Evolutionary conservation across 1,140 invertebrate species (phyloP).

Genomic region (Calliphora vicina): DNA sequence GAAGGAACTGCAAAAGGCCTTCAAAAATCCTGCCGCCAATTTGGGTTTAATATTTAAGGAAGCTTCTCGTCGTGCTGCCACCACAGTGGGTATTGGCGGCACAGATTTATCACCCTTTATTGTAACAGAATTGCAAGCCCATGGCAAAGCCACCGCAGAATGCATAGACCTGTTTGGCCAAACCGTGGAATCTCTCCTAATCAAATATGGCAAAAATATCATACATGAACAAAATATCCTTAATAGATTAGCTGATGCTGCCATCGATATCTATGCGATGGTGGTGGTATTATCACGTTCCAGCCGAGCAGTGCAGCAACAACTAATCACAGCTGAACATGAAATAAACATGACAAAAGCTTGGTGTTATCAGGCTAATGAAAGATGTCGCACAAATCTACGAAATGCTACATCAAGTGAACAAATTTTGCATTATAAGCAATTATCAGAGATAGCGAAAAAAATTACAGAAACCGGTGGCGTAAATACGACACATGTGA

Average conservation of each 20-base stretch:
- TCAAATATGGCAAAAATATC: constrained; percentile 89
- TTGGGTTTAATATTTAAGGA: constrained; percentile 85
- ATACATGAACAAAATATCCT: constrained; percentile 92
- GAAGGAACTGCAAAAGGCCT: constrained; percentile 84
- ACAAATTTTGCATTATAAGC: constrained; percentile 72
- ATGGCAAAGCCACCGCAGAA: constrained; percentile 73
- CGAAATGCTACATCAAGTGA: constrained; percentile 67
- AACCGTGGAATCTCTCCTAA: constrained; percentile 81
- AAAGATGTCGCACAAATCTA: constrained; percentile 75
- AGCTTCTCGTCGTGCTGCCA: constrained; percentile 81
- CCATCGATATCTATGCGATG: constrained; percentile 93
- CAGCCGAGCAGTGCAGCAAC: constrained; percentile 74
- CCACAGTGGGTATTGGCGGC: constrained; percentile 77
- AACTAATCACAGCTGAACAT: constrained; percentile 75
- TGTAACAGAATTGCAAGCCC: constrained; percentile 73
- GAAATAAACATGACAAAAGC: constrained; percentile 80
- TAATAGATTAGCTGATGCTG: constrained; percentile 87
- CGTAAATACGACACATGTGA: constrained; percentile 63
- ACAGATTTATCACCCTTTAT: constrained; percentile 68
- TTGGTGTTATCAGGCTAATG: constrained; percentile 81
- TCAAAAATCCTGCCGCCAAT: constrained; percentile 88
- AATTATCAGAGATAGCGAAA: constrained; percentile 75
- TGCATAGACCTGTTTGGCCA: constrained; percentile 84
- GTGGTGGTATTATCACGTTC: constrained; percentile 86
- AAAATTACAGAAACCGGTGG: constrained; percentile 76